These are phyloP conservation scores for Drosophila prolongata DNA, from an alignment of 2,888 invertebrate species.

Conservation along the genomic window DNA sequence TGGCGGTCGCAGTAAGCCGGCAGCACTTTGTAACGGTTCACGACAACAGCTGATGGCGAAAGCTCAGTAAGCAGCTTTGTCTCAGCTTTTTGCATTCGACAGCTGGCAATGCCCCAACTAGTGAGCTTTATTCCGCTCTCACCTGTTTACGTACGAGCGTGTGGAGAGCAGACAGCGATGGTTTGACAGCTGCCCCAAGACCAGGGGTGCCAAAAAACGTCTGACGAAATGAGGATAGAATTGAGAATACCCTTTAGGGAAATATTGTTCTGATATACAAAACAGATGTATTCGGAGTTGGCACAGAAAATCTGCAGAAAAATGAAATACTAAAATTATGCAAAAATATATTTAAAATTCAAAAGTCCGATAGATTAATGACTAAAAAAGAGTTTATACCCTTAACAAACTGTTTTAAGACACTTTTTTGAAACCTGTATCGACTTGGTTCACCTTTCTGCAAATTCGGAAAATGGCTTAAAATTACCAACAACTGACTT, in stretches of 20 bases:
- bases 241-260: background rate
- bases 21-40: conserved; percentile 37
- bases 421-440: no score
- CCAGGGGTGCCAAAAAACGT: conserved; percentile 15
- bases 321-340: no score
- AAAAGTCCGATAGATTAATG: no score
- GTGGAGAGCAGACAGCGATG: conserved; percentile 11
- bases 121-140: conserved; percentile 5
- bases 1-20: conserved; percentile 53
- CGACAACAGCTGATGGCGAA: conserved; percentile 23
- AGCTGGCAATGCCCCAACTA: conserved; percentile 20
- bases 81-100: background rate
- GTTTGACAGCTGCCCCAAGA: conserved; percentile 21
- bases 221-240: background rate
- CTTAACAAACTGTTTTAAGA: no score
- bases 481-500: no score
- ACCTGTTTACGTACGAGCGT: conserved; percentile 37
- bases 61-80: conserved; percentile 24
- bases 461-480: no score
- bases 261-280: background rate
- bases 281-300: no score
- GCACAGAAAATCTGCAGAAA: no score
- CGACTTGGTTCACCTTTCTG: no score
- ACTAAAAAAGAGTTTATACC: no score
- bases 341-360: no score